Base-by-base conservation (phyloP, 1,140 invertebrate genomes). In the Drosophila guanche region DNA sequence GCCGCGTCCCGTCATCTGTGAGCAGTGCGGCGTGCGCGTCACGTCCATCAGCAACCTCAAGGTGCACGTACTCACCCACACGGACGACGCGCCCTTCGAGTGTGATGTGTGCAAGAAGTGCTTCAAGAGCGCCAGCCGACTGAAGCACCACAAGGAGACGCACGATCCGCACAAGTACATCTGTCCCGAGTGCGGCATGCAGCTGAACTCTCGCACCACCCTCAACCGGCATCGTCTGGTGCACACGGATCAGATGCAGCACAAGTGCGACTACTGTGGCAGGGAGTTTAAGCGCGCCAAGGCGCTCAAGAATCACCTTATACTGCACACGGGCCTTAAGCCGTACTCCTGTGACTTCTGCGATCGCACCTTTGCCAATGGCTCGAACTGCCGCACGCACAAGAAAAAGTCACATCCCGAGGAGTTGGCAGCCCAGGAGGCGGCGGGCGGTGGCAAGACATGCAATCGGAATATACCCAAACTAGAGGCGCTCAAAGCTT, bases 341-440 rank as follows among this genome's bases (percentile, higher is more conserved):
- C 92, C 92, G 2, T 93, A 93, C 61, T 83, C 88, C 7, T 93
- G 92, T 56, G 92, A 92, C 29, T 93, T 92, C 71, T 93, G 92
- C 54, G 83, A 91, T 27, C 90, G 92, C 22, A 92, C 92, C 2
- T 93, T 93, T 74, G 92, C 92, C 57, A 93, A 92, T 47, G 92
- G 91, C 12, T 92, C 92, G 6, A 93, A 92, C 56, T 93, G 92
- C 66, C 91, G 92, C 23, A 92, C 92, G 47, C 92, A 93, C 68
- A 93, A 93, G 48, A 90, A 92, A 55, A 90, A 92, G 22, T 76
- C 91, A 37, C 92, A 93, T 81, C 92, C 92, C 10, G 79, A 86
- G 50, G 92, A 93, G 62, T 73, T 93, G 54, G 85, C 91, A 7
- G 79, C 90, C 0, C 79, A 90, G 48, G 91, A 92, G 58, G 89